These are phyloP conservation scores for Rhopalosiphum padi DNA, from an alignment of 1,140 invertebrate genomes.

Conservation along the genomic window DNA sequence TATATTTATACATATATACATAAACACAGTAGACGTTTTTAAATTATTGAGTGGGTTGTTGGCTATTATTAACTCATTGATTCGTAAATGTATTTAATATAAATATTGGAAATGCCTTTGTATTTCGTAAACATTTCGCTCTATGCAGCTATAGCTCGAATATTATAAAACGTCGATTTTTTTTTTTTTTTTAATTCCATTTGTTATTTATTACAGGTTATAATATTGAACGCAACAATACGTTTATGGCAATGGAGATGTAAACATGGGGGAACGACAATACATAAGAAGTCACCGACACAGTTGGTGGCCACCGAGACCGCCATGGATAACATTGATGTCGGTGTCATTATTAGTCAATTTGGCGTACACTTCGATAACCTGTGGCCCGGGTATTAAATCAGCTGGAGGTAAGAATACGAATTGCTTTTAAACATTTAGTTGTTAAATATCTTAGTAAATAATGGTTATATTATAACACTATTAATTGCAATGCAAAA, in stretches of 20 bases:
- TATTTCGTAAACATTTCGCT: background rate
- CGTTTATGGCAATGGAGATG: background rate
- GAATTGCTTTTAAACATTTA: background rate
- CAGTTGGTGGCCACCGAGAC: conserved; percentile 38
- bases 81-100: background rate
- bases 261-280: conserved; percentile 41
- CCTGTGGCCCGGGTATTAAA: conserved; percentile 14
- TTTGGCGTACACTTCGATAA: background rate
- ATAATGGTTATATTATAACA: background rate
- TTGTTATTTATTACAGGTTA: conserved; percentile 1
- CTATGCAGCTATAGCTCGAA: background rate
- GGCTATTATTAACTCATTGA: background rate
- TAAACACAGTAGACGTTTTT: background rate
- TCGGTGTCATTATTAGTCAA: background rate
- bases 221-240: background rate
- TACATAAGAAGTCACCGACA: background rate
- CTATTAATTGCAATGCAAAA: background rate
- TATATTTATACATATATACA: background rate
- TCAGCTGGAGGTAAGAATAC: conserved; percentile 34
- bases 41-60: background rate
- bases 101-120: background rate
- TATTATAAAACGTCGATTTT: background rate
- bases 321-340: background rate
- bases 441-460: background rate
- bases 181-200: background rate